Evolutionary conservation across 2,888 invertebrate species (phyloP), one percentile per base, ranked within the genome.

Genomic region (Euproctis similis): DNA sequence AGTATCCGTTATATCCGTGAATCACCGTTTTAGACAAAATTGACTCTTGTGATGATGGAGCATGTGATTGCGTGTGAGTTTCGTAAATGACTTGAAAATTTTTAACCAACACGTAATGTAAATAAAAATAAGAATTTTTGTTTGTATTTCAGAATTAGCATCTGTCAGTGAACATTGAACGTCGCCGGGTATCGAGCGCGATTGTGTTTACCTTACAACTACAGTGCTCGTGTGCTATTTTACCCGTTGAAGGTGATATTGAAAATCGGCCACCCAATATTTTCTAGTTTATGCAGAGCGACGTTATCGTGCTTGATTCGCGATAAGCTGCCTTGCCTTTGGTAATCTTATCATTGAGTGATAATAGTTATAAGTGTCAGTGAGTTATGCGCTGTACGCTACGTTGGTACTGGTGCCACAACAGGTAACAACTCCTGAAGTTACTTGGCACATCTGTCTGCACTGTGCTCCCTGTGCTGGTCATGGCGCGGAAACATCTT

Each of bases 341-440:
- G 58, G 70, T 75, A 77, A 76, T 81, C 80, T 84, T 84, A 84
- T 84, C 84, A 73, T 64, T 66, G 65, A 72, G 68, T 78, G 82
- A 84, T 84, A 84, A 74, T 71, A 73, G 77, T 74, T 77, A 73
- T 77, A 80, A 80, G 81, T 80, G 77, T 80, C 78, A 84, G 82
- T 82, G 74, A 84, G 82, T 68, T 74, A 71, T 74, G 74, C 56
- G 72, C 62, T 63, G 57, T 65, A 62, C 56, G 58, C 58, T 59
- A 63, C 62, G 74, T 59, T 67, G 68, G 74, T 73, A 60, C 71
- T 66, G 57, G 71, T 64, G 60, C 50, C 59, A 53, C 59, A 49
- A 53, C 64, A 71, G 74, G 70, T 65, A 67, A 64, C 57, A 52
- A 55, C 59, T 64, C 51, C 65, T 68, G 57, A 59, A 64, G 53